Base-by-base conservation (phyloP, 2,888 invertebrate species). In the Parapristionchus giblindavisi region DNA sequence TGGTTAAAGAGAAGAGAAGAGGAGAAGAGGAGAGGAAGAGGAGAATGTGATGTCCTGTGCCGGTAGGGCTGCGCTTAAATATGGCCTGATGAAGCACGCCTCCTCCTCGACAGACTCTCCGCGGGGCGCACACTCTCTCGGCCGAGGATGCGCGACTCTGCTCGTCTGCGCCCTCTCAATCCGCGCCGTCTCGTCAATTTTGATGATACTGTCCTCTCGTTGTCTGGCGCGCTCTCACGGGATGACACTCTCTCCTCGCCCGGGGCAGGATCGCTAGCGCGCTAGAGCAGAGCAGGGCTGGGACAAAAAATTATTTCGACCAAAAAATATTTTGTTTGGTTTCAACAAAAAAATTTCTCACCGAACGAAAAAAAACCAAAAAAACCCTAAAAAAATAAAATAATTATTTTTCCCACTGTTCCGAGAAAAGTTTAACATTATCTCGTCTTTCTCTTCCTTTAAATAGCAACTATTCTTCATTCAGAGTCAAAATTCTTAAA, bases 141-240 rank as follows among this genome's bases (percentile, higher is more conserved):
- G n/a, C n/a, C n/a, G n/a, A 0, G 27, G 17, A 1, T 40, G 29
- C 27, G 56, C 56, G n/a, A n/a, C n/a, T n/a, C 40, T 40, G 17
- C 1, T 8, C 1, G 24, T 24, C 63, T 65, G 43, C 63, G 17
- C 63, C 21, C 43, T 65, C 63, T 21, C 14, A 27, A 3, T 65
- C 63, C n/a, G n/a, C n/a, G n/a, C n/a, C n/a, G n/a, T n/a, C n/a
- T n/a, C n/a, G n/a, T n/a, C n/a, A n/a, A n/a, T n/a, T n/a, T n/a
- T n/a, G n/a, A n/a, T n/a, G n/a, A n/a, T n/a, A n/a, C n/a, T n/a
- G n/a, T n/a, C 36, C 63, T 43, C 63, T 24, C 27, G 5, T 29
- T 29, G 63, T 8, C 29, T 43, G 14, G 27, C 17, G 63, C 63
- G 63, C 63, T n/a, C n/a, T n/a, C n/a, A n/a, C n/a, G n/a, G n/a